A percentile compares a stretch with the other conserved stretches of the same genome.
These are phyloP conservation scores for Galaxias olidus DNA, from an alignment of 2,797 vertebrate species.

Conservation along the genomic window DNA sequence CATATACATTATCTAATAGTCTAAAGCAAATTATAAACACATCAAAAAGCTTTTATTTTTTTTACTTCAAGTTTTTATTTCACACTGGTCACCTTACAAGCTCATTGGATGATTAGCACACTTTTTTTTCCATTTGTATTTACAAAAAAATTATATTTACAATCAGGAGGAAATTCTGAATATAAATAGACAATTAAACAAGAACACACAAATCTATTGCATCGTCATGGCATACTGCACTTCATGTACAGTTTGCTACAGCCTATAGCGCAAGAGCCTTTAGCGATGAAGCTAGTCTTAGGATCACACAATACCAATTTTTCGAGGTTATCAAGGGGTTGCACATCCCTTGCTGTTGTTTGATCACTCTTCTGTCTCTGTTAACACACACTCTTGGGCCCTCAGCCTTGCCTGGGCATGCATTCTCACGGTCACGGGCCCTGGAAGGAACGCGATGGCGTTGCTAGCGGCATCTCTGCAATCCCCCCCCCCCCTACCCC, in stretches of 20 bases:
- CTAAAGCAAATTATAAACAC: neutral
- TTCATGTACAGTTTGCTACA: constrained; percentile 18
- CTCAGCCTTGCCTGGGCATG: constrained; percentile 43
- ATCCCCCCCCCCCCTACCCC: too few relatives aligned
- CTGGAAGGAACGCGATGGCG: neutral
- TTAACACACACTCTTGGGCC: constrained; percentile 15
- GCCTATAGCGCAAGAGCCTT: neutral
- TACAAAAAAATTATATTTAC: constrained; percentile 76
- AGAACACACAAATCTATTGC: constrained; percentile 23
- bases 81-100: constrained; percentile 54
- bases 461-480: too few relatives aligned
- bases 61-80: constrained; percentile 43
- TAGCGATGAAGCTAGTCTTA: constrained; percentile 12
- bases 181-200: constrained; percentile 76
- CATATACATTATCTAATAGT: too few relatives aligned
- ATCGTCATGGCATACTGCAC: constrained; percentile 16
- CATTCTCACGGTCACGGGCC: constrained; percentile 27
- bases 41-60: constrained; percentile 48
- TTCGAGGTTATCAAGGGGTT: neutral
- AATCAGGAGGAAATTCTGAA: constrained; percentile 52
- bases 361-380: constrained; percentile 8
- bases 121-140: constrained; percentile 36
- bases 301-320: neutral
- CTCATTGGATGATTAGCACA: constrained; percentile 60
- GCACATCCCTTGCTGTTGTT: constrained; percentile 1